Evolutionary conservation across 2,888 invertebrate genomes (phyloP), one percentile per base, ranked within the genome.

Genomic region (Synergus itoensis): DNA sequence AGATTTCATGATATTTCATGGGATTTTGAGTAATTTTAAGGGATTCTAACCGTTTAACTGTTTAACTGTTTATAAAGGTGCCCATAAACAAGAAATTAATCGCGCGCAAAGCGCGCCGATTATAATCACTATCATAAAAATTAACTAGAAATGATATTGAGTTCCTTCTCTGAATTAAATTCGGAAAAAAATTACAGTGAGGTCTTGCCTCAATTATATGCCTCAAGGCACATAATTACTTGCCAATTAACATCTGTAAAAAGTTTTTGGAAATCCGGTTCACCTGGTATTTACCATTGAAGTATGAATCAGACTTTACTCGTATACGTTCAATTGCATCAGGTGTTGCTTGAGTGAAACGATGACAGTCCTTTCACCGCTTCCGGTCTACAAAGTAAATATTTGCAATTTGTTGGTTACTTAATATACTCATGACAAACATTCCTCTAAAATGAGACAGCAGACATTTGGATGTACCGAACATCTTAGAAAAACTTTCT

Each of bases 321-420:
- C 48, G 43, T 5, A 69, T 69, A 28, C 3, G 4, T 73, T 16
- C 21, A 73, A 21, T 69, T 69, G 28, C 45, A 69, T 21, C 21
- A 43, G 45, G 16, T 69, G 28, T 45, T 48, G 21, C 67, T 11
- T 14, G 41, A 45, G 45, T 69, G 14, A 45, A 69, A 45, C 14
- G 67, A 69, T 45, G 45, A 45, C 21, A 69, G 45, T 45, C 28
- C 48, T 53, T 73, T 73, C 69, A 73, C 48, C 28, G 28, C 53
- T 73, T 73, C 69, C 48, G 69, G 69, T 36, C 1, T 36, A 16
- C 8, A 73, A 36, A 53, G 48, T 73, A 28, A 45, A 73, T 21
- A 73, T 48, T 73, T 73, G 36, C 67, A 43, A 43, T 4, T 67
- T 45, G 21, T 21, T 18, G 18, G 4, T 60, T 60, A 60, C 60